Evolutionary conservation across 1,140 invertebrate species (phyloP), one percentile per base, ranked within the genome.

Genomic region (Pissodes strobi): DNA sequence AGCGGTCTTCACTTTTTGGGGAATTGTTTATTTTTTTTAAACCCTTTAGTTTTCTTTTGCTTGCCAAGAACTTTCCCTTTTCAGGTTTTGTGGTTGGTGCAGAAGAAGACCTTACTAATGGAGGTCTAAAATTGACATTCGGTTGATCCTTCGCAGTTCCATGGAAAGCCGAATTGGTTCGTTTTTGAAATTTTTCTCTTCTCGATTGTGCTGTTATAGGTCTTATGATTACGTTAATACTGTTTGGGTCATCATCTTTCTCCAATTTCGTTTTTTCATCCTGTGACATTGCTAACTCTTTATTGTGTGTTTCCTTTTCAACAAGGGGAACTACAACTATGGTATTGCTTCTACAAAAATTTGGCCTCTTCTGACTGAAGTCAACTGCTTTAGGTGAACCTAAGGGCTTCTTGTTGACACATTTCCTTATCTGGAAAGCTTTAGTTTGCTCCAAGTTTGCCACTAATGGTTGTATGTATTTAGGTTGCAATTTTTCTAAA

Each of bases 161-260:
- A 52, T 71, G 53, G 48, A 76, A 77, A 0, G 76, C 76, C 0
- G 75, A 75, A 61, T 72, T 75, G n/a, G 69, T 73, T 3, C 76
- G 67, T 68, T 75, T 77, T 23, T 74, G 67, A 56, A 76, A 77
- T 8, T 60, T 57, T 52, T 76, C 75, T 18, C 76, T 22, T 69
- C 69, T 77, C 2, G 69, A 61, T 19, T 74, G 66, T 2, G 76
- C 76, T 23, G 73, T 73, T 1, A 59, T 62, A 1, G 76, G 74
- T 25, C 71, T 46, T 3, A 73, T 70, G 37, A 71, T 67, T 43
- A 70, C 67, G n/a, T 65, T 67, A 37, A 63, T 66, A 15, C 45
- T 5, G 13, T 45, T 61, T 6, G 45, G 4, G 22, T 63, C 43
- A 8, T 60, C 41, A 21, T 23, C 19, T 43, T 55, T 12, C n/a